Evolutionary conservation across 1,140 invertebrate genomes (phyloP), one percentile per base, ranked within the genome.

Genomic region (Phenacoccus solenopsis): DNA sequence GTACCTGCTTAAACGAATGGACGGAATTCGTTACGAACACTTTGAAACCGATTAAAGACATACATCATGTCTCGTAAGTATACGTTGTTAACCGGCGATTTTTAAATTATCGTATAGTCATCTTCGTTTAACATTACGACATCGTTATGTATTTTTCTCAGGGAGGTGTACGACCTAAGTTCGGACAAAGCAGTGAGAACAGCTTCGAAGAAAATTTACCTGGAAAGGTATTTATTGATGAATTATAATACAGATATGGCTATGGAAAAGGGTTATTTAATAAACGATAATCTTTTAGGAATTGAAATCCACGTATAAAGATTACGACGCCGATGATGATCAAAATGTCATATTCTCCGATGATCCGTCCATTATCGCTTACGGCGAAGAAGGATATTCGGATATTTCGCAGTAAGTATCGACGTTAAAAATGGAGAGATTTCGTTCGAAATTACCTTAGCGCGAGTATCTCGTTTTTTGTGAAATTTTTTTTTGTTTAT

Each of bases 201-300:
- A 64, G 59, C 25, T 64, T 64, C 16, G 59, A 64, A 27, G 59
- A 64, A 64, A 49, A 49, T 49, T 16, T 49, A 3, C 59, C 59
- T 64, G 22, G 59, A 25, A 64, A 64, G 59, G 59, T 64, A 59
- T 59, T 4, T 59, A 10, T 16, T 59, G 30, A 32, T 32, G 30
- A 32, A 32, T 32, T 32, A 32, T 7, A 7, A 32, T 32, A 32
- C 30, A 32, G 5, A 7, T 32, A n/a, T n/a, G n/a, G n/a, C n/a
- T n/a, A n/a, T n/a, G n/a, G n/a, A n/a, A n/a, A n/a, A 7, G 30
- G 13, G 13, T 32, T 32, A 32, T 32, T 32, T 32, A 32, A 32
- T n/a, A n/a, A n/a, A n/a, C n/a, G n/a, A n/a, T n/a, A n/a, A n/a
- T n/a, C n/a, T 59, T 59, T 20, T 59, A 64, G 59, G 59, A 64